Conservation (phyloP, 1,140 invertebrate genomes). For the Eumeta japonica region DNA sequence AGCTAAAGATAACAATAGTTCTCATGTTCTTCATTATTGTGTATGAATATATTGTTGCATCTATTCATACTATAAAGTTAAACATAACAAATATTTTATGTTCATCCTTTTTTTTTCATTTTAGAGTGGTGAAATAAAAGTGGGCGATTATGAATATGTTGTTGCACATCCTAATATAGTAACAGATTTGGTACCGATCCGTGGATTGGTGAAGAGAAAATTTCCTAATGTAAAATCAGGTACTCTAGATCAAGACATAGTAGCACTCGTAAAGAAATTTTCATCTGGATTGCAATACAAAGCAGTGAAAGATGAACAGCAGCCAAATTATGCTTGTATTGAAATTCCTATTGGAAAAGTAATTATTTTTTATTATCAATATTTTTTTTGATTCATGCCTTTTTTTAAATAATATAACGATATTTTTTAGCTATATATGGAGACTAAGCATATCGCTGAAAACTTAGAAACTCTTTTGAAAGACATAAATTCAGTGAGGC, state of each 20-base stretch:
- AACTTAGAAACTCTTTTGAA: conserved; percentile 67
- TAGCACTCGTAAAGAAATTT: conserved; percentile 62
- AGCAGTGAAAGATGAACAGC: conserved; percentile 62
- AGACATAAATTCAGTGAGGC: conserved; percentile 62
- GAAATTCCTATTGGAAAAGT: conserved; percentile 68
- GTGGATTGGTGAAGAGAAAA: conserved; percentile 72
- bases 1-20: too few species aligned
- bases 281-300: conserved; percentile 67
- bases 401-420: conserved; percentile 6
- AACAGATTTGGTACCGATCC: conserved; percentile 69
- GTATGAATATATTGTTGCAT: too few species aligned
- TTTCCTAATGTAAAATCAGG: conserved; percentile 70
- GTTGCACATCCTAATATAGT: conserved; percentile 77
- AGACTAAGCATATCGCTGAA: conserved; percentile 65
- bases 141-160: conserved; percentile 72
- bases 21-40: too few species aligned
- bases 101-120: too few species aligned
- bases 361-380: conserved; percentile 25
- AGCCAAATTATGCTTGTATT: conserved; percentile 69
- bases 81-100: too few species aligned
- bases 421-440: conserved; percentile 69
- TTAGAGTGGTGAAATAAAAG: conserved; percentile 66
- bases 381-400: too few species aligned
- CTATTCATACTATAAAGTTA: too few species aligned
- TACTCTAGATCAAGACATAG: conserved; percentile 67